Percentiles rank a stretch among this genome's conserved stretches.
Conservation (phyloP, 2,797 vertebrate species). For the Enteromius treurensis region DNA sequence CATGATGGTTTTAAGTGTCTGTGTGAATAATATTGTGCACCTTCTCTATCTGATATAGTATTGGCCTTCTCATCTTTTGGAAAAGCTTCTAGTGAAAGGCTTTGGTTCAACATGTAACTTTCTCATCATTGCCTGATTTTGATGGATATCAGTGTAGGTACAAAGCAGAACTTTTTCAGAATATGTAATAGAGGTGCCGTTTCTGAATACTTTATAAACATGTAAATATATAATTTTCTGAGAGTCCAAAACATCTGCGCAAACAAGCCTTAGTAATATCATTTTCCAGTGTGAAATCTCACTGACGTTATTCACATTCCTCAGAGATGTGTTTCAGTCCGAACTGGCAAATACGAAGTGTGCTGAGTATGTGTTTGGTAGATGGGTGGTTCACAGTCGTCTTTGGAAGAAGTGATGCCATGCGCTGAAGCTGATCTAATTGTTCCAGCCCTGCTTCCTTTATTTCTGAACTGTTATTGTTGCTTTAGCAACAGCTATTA, state of each 20-base stretch:
- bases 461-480: constrained; percentile 54
- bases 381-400: constrained; percentile 7
- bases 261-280: not conserved
- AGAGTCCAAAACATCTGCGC: not conserved
- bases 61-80: too few relatives aligned
- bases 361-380: not conserved
- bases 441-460: constrained; percentile 33
- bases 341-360: not conserved
- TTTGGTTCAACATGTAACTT: too few relatives aligned
- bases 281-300: constrained; percentile 31
- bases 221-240: not conserved
- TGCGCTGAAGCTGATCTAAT: constrained; percentile 40
- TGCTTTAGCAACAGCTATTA: constrained; percentile 48
- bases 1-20: too few relatives aligned
- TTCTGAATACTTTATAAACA: not conserved
- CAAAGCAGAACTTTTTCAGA: not conserved
- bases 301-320: constrained; percentile 12
- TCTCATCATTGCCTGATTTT: too few relatives aligned
- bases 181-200: not conserved
- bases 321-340: constrained; percentile 9
- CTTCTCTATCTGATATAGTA: too few relatives aligned
- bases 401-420: constrained; percentile 45
- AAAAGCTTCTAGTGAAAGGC: too few relatives aligned
- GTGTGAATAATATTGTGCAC: too few relatives aligned
- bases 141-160: too few relatives aligned